A percentile compares a stretch with the other conserved stretches of the same genome.
Conservation (phyloP, 2,113 vertebrate species). For the Ptilonorhynchus violaceus region DNA sequence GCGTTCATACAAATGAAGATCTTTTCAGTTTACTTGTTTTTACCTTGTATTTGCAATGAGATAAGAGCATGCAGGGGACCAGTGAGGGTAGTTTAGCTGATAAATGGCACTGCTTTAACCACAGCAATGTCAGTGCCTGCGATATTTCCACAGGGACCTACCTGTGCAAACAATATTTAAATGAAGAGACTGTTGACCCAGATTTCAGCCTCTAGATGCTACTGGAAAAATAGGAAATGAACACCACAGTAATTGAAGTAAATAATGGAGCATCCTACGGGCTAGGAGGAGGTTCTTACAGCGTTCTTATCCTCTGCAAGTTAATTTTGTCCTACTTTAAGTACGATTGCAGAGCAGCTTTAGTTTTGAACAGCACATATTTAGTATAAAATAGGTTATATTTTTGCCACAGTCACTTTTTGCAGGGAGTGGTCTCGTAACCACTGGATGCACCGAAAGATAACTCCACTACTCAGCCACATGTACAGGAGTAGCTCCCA, state of each 20-base stretch:
- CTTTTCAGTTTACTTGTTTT: not conserved
- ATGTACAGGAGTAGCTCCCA: not conserved
- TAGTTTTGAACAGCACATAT: not conserved
- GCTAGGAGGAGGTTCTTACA: not conserved
- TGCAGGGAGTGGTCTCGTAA: not conserved
- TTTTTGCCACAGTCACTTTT: not conserved
- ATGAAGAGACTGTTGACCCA: not conserved
- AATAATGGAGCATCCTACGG: not conserved
- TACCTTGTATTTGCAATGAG: not conserved
- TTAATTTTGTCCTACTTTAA: not conserved
- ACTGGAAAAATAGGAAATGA: not conserved
- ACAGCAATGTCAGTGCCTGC: not conserved
- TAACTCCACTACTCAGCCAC: not conserved
- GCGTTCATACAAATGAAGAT: not conserved
- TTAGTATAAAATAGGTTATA: not conserved
- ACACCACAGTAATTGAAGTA: not conserved
- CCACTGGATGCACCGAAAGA: not conserved
- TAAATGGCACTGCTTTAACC: not conserved
- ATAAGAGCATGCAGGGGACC: not conserved
- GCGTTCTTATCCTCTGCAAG: not conserved
- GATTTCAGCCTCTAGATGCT: not conserved
- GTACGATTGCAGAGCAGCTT: rapidly evolving
- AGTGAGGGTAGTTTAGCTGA: not conserved
- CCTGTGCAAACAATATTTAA: not conserved
- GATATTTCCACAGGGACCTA: not conserved